Percentiles rank a stretch among this genome's conserved stretches.
Evolutionary conservation across 2,113 vertebrate genomes (phyloP).

Genomic region (Gasterosteus nipponicus): DNA sequence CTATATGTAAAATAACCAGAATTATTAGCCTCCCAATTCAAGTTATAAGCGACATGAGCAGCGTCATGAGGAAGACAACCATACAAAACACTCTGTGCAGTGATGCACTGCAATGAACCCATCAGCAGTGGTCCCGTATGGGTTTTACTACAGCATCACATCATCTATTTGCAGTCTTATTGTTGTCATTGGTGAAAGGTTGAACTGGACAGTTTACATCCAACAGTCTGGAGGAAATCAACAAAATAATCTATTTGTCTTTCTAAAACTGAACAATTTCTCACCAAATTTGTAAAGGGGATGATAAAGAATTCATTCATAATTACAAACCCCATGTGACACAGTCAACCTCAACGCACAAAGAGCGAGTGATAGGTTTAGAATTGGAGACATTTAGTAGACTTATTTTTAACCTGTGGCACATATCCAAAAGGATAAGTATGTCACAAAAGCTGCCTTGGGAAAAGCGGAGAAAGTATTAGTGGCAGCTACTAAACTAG

Average conservation of each 20-base stretch:
- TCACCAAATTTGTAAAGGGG: neutral
- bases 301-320: neutral
- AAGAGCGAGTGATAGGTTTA: slow-evolving; percentile 8
- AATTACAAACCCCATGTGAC: neutral
- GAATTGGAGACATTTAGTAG: slow-evolving; percentile 45
- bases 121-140: neutral
- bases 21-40: neutral
- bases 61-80: neutral
- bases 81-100: neutral
- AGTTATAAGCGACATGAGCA: neutral
- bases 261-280: neutral
- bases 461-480: slow-evolving; percentile 28
- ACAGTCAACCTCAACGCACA: neutral
- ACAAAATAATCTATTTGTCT: neutral
- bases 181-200: neutral
- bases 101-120: neutral
- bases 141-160: neutral
- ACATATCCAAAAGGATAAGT: slow-evolving; percentile 53
- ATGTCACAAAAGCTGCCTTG: slow-evolving; percentile 51
- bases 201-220: neutral
- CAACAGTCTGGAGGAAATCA: neutral
- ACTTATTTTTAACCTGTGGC: slow-evolving; percentile 54
- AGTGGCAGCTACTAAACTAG: slow-evolving; percentile 15
- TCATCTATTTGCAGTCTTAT: neutral
- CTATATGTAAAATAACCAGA: neutral